Conservation (phyloP, 1,140 invertebrate species). For the Tetragonula clypearis region DNA sequence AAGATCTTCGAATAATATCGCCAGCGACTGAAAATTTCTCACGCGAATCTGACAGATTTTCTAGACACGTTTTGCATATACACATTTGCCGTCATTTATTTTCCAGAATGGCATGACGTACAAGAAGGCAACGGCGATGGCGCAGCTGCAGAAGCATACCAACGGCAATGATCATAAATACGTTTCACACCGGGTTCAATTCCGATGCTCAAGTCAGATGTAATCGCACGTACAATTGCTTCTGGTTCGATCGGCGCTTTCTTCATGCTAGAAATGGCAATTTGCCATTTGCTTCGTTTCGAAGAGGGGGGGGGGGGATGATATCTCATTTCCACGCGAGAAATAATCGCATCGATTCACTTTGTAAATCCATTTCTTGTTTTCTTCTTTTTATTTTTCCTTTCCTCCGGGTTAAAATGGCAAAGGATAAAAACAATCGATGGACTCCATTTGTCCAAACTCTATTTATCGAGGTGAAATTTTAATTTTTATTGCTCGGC, state of each 20-base stretch:
- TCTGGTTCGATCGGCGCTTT: not conserved
- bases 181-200: conserved; percentile 11
- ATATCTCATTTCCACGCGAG: conserved; percentile 15
- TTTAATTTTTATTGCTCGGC: too few species aligned
- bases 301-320: not conserved
- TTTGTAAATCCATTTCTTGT: not conserved
- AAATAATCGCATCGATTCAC: not conserved
- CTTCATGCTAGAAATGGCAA: not conserved
- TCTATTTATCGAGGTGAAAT: too few species aligned
- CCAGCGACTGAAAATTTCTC: too few species aligned
- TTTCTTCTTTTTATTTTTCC: too few species aligned
- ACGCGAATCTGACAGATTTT: not conserved
- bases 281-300: conserved; percentile 18
- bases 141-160: conserved; percentile 12
- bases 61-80: not conserved
- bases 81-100: conserved; percentile 1
- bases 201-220: conserved; percentile 25
- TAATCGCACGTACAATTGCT: conserved; percentile 6
- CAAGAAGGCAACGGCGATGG: not conserved
- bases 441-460: too few species aligned
- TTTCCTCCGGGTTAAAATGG: too few species aligned
- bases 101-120: not conserved
- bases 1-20: too few species aligned
- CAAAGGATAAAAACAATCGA: too few species aligned
- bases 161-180: conserved; percentile 2